Evolutionary conservation across 1,140 invertebrate species (phyloP).

Genomic region (Cotesia vestalis): DNA sequence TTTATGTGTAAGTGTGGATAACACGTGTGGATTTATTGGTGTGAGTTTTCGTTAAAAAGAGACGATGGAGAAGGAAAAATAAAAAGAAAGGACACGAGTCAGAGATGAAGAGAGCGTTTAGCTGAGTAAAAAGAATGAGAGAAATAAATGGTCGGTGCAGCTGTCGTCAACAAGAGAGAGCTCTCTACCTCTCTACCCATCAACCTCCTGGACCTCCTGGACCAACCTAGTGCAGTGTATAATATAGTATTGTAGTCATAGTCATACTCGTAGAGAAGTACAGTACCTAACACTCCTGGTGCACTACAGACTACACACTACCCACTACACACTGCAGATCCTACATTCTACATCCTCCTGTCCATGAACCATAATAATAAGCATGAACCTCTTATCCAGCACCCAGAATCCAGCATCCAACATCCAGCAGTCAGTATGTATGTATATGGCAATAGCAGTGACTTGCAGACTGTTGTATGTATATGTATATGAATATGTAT

Average conservation of each 20-base stretch:
- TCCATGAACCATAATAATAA: background rate
- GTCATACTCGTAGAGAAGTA: too few relatives aligned
- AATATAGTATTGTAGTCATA: too few relatives aligned
- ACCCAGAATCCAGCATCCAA: background rate
- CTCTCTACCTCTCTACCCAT: background rate
- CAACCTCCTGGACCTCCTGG: too few relatives aligned
- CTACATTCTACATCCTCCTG: too few relatives aligned
- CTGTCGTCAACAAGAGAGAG: slow-evolving; percentile 21
- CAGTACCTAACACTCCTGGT: too few relatives aligned
- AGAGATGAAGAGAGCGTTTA: slow-evolving; percentile 34
- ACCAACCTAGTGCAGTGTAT: too few relatives aligned
- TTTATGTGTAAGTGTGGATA: slow-evolving; percentile 17
- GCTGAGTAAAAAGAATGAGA: background rate
- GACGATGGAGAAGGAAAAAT: slow-evolving; percentile 21
- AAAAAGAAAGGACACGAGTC: slow-evolving; percentile 44
- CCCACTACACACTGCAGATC: too few relatives aligned
- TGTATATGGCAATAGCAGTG: background rate
- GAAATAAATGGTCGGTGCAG: slow-evolving; percentile 26
- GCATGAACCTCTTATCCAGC: background rate
- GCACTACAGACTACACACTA: too few relatives aligned
- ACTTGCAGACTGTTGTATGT: slow-evolving; percentile 1
- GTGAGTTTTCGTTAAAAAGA: background rate
- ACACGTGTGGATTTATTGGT: slow-evolving; percentile 17
- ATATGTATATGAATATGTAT: too few relatives aligned
- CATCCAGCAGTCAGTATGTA: background rate